Conservation (phyloP, 2,797 vertebrate genomes). For the Phataginus tetradactyla region DNA sequence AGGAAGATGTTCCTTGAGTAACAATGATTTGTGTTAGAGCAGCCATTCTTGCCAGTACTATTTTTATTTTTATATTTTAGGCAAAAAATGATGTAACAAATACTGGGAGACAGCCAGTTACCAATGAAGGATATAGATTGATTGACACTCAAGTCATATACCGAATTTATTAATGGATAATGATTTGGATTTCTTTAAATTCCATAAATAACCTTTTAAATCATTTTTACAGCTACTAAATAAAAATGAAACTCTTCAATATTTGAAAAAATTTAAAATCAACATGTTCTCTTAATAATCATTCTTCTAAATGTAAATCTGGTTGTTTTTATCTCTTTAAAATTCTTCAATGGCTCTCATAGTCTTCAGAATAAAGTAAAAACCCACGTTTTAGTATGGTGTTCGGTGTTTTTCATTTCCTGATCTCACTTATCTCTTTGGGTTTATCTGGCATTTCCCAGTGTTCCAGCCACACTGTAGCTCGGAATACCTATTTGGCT, state of each 20-base stretch:
- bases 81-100: not conserved
- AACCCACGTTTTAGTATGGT: not conserved
- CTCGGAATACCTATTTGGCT: not conserved
- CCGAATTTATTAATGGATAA: not conserved
- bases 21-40: not conserved
- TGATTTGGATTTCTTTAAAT: not conserved
- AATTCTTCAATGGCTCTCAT: not conserved
- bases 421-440: not conserved
- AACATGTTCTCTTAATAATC: not conserved
- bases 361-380: not conserved
- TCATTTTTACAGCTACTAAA: not conserved
- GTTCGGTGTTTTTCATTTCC: not conserved
- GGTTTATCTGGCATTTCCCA: not conserved
- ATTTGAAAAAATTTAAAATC: conserved; percentile 16
- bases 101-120: not conserved
- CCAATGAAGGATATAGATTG: not conserved
- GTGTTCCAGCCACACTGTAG: not conserved
- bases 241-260: not conserved
- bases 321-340: not conserved
- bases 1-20: not conserved
- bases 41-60: not conserved
- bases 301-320: not conserved
- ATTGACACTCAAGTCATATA: not conserved
- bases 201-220: not conserved
- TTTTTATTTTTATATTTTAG: not conserved